Evolutionary conservation across 2,888 invertebrate species (phyloP), one percentile per base, ranked within the genome.

Genomic region (Rhagophthalmus giganteus): DNA sequence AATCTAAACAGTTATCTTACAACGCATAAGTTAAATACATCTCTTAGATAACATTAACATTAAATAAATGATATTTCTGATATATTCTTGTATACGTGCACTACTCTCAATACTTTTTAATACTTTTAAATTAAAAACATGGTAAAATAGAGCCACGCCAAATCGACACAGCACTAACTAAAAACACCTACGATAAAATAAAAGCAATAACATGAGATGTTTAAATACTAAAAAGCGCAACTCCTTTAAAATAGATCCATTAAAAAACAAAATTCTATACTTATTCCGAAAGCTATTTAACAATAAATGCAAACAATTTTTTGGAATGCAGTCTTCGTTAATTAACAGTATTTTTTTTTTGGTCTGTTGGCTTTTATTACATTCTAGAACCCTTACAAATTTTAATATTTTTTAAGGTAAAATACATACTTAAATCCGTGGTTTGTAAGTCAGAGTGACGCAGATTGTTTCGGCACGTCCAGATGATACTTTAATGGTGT

Each of bases 361-460:
- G 54, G 49, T 49, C 49, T 44, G 20, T 47, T 47, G n/a, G n/a
- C 14, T 5, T 15, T n/a, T 31, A 27, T 27, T 25, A 4, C 2
- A 15, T 27, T 10, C 10, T 15, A 34, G 35, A 28, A 27, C 16
- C 9, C 12, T 24, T 9, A 10, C 27, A 39, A 31, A 15, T 31
- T 5, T 13, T n/a, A n/a, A n/a, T n/a, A n/a, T n/a, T n/a, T n/a
- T n/a, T n/a, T n/a, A n/a, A n/a, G n/a, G n/a, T n/a, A n/a, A n/a
- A n/a, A n/a, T n/a, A n/a, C n/a, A n/a, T n/a, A n/a, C 20, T 65
- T 70, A 73, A 57, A 72, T 69, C 53, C 72, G 68, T 53, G 75
- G 75, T 59, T 75, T 75, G 59, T 75, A 75, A 31, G 74, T 75
- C 51, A 75, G 65, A 33, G 73, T 75, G 41, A 75, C 73, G 62